A percentile compares a stretch with the other conserved stretches of the same genome.
phyloP scores from a whole-genome alignment of 2,888 invertebrate genomes.

The Andrena minutula region DNA sequence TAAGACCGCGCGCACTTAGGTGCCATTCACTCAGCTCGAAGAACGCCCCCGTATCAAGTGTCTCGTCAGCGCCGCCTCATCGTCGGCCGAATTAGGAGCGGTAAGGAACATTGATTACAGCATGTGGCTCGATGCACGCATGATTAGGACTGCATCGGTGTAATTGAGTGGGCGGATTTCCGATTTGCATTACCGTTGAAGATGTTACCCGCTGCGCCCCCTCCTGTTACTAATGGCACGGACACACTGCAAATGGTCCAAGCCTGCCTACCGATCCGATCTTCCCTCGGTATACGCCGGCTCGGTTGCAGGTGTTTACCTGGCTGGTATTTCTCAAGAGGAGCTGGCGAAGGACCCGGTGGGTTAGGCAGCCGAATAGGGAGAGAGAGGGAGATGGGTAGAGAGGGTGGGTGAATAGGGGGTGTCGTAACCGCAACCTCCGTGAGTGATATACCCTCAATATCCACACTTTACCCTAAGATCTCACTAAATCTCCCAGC shows the following conservation, averaged over 20 bases:
- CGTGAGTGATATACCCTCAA: conserved; percentile 83
- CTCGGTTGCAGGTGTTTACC: conserved; percentile 64
- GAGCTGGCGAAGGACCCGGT: conserved; percentile 38
- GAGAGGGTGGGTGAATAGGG: conserved; percentile 8
- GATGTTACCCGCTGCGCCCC: conserved; percentile 69
- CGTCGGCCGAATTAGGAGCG: conserved; percentile 62
- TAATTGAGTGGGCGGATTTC: conserved; percentile 80
- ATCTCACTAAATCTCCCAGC: conserved; percentile 81
- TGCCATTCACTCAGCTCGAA: neutral
- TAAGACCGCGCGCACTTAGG: neutral
- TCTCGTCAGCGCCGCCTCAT: conserved; percentile 25
- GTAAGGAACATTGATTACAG: conserved; percentile 70
- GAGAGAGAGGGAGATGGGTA: neutral
- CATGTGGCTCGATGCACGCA: conserved; percentile 69
- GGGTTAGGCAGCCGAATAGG: neutral
- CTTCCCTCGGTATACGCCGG: conserved; percentile 41
- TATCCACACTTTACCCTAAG: conserved; percentile 82
- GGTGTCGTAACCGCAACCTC: conserved; percentile 76
- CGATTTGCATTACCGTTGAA: conserved; percentile 79
- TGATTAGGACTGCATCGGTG: conserved; percentile 73
- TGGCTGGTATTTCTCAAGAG: conserved; percentile 68
- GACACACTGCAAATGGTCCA: conserved; percentile 67
- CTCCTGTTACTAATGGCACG: conserved; percentile 73
- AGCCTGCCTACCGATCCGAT: conserved; percentile 64
- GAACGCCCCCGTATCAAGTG: conserved; percentile 1